Base-by-base conservation (phyloP, 2,113 vertebrate genomes). In the Centrocercus urophasianus region DNA sequence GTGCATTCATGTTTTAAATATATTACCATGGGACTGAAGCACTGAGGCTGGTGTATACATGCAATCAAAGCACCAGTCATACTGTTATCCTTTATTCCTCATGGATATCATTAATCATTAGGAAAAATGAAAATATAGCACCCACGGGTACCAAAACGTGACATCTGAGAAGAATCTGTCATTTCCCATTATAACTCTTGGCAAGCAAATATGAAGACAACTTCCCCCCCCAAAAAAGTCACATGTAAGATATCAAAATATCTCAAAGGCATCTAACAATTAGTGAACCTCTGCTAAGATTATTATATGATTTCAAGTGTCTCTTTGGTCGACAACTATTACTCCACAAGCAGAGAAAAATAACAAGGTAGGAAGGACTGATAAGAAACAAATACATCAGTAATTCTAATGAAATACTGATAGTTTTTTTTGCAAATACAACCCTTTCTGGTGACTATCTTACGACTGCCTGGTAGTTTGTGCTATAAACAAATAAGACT, bases 311-410 rank as follows among this genome's bases (percentile, higher is more conserved):
- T 40, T 13, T 60, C 56, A 2, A 63, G 2, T 9, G 45, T 10
- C 60, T 40, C 5, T 82, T 74, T 3, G 1, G 20, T 7, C 40
- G 83, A 73, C 34, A 4, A 82, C 24, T 38, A 61, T 11, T 71
- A 27, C 65, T 21, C 21, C 10, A n/a, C 6, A 43, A 76, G 4
- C 21, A 25, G 16, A 67, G 14, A 48, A 75, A 64, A 84, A 78
- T 10, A n/a, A 69, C 0, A 17, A 32, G 6, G 6, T 11, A 3
- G 5, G 61, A 20, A 14, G 13, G 2, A 3, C 25, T 64, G 61
- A 36, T 61, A 40, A 82, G 7, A 79, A 57, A 10, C 27, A 64
- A 67, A 82, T 8, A 34, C 8, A 57, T 15, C 12, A 8, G 14
- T 47, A 50, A 82, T 19, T 61, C 25, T 61, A 54, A 65, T 15